Evolutionary conservation across 2,888 invertebrate species (phyloP).

Genomic region (Apeira syringaria): DNA sequence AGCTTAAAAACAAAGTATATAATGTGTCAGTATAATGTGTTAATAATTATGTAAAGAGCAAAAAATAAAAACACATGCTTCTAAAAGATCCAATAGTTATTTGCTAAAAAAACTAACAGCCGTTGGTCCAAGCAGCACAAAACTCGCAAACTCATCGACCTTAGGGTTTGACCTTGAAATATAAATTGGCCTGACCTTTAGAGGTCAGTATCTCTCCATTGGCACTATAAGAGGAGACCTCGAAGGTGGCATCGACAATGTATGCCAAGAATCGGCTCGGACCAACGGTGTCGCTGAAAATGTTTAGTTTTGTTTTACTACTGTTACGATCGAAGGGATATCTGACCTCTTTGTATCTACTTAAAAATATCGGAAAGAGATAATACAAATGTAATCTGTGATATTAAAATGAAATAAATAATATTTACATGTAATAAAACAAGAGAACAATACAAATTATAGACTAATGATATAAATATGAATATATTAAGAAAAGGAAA

Average conservation of each 20-base stretch:
- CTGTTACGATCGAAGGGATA: conserved; percentile 1
- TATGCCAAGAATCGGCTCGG: conserved; percentile 82
- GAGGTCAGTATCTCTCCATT: conserved; percentile 52
- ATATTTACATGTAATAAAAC: no score
- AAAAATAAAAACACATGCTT: conserved; percentile 39
- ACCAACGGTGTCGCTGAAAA: conserved; percentile 80
- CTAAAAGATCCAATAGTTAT: conserved; percentile 30
- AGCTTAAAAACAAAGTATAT: background rate
- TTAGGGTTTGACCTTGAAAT: conserved; percentile 37
- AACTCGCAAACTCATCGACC: conserved; percentile 29
- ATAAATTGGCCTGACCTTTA: conserved; percentile 55
- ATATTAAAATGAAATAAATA: no score
- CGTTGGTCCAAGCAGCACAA: conserved; percentile 74
- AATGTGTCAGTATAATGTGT: conserved; percentile 18
- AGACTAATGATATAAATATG: conserved; percentile 2
- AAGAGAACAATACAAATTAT: no score
- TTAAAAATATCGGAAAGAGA: background rate
- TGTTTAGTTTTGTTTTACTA: conserved; percentile 25
- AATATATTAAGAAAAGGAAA: no score
- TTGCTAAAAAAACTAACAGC: conserved; percentile 45
- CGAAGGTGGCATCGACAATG: conserved; percentile 79
- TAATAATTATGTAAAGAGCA: conserved; percentile 45
- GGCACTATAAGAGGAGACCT: conserved; percentile 71
- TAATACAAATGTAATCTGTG: no score
- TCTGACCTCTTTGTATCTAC: conserved; percentile 2